These are phyloP conservation scores for Equus przewalskii DNA, from an alignment of 2,113 vertebrate genomes.

Conservation along the genomic window DNA sequence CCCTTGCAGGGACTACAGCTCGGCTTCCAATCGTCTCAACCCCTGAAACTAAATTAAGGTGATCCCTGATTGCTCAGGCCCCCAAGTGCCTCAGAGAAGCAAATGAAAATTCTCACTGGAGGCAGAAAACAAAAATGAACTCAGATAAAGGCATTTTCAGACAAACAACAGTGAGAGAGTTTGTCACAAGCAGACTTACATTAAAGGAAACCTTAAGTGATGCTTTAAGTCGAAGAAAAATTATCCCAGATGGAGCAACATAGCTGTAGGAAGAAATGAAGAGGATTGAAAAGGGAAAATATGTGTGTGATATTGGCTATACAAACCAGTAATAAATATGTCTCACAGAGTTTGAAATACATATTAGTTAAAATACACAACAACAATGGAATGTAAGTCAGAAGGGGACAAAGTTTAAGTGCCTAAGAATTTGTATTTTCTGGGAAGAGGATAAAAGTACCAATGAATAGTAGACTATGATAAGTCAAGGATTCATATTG, in stretches of 20 bases:
- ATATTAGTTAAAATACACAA: not conserved
- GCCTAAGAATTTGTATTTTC: not conserved
- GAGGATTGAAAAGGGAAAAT: not conserved
- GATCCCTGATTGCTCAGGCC: not conserved
- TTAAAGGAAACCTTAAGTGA: not conserved
- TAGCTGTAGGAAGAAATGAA: not conserved
- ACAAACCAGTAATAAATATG: not conserved
- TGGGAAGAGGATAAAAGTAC: not conserved
- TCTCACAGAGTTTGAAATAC: not conserved
- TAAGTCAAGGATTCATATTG: not conserved
- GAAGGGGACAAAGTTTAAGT: not conserved
- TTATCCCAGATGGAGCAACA: not conserved
- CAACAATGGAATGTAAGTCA: not conserved
- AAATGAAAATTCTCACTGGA: not conserved
- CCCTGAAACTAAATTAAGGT: not conserved
- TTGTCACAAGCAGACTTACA: not conserved
- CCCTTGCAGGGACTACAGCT: not conserved
- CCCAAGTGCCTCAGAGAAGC: not conserved
- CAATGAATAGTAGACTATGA: not conserved
- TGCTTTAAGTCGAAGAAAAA: slow-evolving; percentile 27
- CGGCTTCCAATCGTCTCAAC: not conserved
- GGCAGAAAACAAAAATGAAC: not conserved
- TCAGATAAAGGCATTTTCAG: not conserved
- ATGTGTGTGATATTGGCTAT: not conserved
- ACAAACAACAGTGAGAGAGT: not conserved